These are phyloP conservation scores for Bubo scandiacus DNA, from an alignment of 2,113 vertebrate species.

Conservation along the genomic window DNA sequence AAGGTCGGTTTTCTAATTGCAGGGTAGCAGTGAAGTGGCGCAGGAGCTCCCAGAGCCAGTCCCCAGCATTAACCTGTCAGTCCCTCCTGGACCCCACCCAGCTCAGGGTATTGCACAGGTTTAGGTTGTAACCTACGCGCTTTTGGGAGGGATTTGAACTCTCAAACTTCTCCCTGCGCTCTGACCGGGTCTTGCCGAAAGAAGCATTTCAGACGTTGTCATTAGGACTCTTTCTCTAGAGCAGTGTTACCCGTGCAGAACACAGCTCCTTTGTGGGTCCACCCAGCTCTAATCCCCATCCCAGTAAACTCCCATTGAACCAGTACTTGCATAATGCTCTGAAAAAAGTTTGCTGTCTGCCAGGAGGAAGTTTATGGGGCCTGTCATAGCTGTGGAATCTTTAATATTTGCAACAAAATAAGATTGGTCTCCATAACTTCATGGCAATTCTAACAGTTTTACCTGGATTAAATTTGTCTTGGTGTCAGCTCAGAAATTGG, in stretches of 20 bases:
- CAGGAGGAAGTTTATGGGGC: not conserved
- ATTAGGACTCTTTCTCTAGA: not conserved
- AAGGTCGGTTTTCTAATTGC: not conserved
- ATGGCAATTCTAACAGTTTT: not conserved
- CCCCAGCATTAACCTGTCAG: not conserved
- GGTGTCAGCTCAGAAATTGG: not conserved
- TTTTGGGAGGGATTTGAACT: not conserved
- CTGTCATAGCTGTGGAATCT: not conserved
- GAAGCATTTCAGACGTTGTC: not conserved
- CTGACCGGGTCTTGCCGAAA: not conserved
- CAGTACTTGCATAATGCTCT: not conserved
- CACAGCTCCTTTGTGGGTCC: not conserved
- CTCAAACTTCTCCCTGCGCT: not conserved
- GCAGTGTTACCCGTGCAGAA: fast-evolving
- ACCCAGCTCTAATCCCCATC: not conserved
- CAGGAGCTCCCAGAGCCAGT: not conserved
- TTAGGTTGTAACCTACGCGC: fast-evolving
- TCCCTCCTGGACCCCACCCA: not conserved
- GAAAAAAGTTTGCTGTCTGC: not conserved
- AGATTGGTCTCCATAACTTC: not conserved
- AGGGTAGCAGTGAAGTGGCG: not conserved
- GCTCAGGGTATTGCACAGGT: fast-evolving
- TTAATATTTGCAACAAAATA: not conserved
- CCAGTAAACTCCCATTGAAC: not conserved
- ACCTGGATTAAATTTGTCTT: not conserved